Evolutionary conservation across 2,113 vertebrate species (phyloP).

Genomic region (Ptychochromis oligacanthus): DNA sequence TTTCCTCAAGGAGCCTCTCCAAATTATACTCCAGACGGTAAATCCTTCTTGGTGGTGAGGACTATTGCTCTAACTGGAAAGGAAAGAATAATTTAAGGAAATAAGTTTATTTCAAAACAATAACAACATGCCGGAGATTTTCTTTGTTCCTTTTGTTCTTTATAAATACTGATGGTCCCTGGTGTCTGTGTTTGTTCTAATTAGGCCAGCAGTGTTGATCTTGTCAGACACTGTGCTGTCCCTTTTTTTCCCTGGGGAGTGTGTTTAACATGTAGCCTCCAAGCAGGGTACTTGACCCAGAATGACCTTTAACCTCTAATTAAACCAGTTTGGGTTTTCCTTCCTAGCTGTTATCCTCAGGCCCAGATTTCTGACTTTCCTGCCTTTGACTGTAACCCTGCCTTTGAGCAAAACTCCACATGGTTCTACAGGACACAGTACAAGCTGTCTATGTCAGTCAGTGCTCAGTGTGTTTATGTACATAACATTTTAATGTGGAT

Average conservation of each 20-base stretch:
- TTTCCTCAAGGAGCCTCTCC: conserved; percentile 72
- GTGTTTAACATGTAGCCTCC: conserved; percentile 73
- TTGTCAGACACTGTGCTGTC: conserved; percentile 62
- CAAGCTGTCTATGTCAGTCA: neutral
- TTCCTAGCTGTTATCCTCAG: conserved; percentile 11
- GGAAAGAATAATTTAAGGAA: conserved; percentile 59
- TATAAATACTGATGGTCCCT: conserved; percentile 27
- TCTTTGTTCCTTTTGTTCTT: conserved; percentile 55
- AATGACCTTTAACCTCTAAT: conserved; percentile 72
- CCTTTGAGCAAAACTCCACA: conserved; percentile 17
- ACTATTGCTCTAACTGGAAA: conserved; percentile 43
- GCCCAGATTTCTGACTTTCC: conserved; percentile 40
- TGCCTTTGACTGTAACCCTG: conserved; percentile 34
- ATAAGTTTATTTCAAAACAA: conserved; percentile 65
- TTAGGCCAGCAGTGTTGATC: conserved; percentile 68
- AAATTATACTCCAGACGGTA: conserved; percentile 76
- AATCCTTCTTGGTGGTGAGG: conserved; percentile 68
- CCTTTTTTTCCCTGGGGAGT: conserved; percentile 56
- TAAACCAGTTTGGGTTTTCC: conserved; percentile 60
- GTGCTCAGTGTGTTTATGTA: neutral
- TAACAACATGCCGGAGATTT: conserved; percentile 47
- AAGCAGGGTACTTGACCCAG: conserved; percentile 70
- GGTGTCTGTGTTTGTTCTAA: conserved; percentile 68
- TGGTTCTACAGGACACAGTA: neutral
- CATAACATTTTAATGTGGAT: neutral